Percentiles rank a stretch among this genome's conserved stretches.
Evolutionary conservation across 1,140 invertebrate species (phyloP).

Genomic region (Heliconius himera): DNA sequence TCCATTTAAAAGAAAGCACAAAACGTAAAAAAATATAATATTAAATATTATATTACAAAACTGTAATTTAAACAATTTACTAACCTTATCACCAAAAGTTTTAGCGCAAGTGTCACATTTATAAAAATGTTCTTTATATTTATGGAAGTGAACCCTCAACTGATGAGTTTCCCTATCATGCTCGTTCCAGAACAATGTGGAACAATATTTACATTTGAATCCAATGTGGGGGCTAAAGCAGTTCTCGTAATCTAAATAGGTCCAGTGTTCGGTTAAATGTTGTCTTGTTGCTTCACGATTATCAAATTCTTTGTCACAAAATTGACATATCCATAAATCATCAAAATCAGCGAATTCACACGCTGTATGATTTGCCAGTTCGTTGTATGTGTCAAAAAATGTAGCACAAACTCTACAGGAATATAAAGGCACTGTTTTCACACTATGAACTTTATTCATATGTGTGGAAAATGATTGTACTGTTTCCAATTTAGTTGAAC

Average conservation of each 20-base stretch:
- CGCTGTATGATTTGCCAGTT: constrained; percentile 59
- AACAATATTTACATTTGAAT: constrained; percentile 76
- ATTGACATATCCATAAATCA: constrained; percentile 78
- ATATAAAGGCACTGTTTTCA: constrained; percentile 63
- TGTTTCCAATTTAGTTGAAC: constrained; percentile 53
- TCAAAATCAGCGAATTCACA: constrained; percentile 70
- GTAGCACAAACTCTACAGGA: constrained; percentile 73
- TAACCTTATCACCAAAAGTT: constrained; percentile 77
- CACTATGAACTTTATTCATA: constrained; percentile 69
- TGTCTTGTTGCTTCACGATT: constrained; percentile 61
- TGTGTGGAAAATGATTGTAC: constrained; percentile 56
- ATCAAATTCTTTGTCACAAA: constrained; percentile 78
- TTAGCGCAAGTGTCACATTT: constrained; percentile 67
- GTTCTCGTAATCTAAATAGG: constrained; percentile 65
- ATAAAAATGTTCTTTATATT: constrained; percentile 72
- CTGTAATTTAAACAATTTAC: too few relatives aligned
- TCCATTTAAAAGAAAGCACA: too few relatives aligned
- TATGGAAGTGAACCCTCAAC: constrained; percentile 61
- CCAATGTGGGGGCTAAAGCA: constrained; percentile 79
- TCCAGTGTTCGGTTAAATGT: constrained; percentile 72
- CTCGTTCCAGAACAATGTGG: constrained; percentile 78
- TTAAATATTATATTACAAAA: too few relatives aligned
- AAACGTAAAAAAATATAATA: too few relatives aligned
- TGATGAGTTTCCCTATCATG: constrained; percentile 73
- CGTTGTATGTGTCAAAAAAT: constrained; percentile 66